phyloP scores from a whole-genome alignment of 2,888 invertebrate species.

The Lacanobia oleracea region DNA sequence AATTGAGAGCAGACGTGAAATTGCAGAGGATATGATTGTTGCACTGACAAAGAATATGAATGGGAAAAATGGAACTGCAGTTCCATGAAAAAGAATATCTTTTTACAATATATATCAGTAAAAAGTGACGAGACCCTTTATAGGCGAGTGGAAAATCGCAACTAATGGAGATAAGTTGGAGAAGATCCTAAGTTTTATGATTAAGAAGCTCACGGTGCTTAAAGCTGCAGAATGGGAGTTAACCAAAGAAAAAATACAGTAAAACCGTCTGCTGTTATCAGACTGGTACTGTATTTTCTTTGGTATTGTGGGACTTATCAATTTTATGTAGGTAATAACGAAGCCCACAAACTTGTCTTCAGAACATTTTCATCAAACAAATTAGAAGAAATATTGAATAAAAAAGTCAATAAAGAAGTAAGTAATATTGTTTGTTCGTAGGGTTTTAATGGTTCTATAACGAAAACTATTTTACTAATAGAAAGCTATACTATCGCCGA shows the following conservation, averaged over 20 bases:
- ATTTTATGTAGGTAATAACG: too few species aligned
- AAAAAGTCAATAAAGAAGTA: too few species aligned
- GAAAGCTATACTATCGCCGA: background rate
- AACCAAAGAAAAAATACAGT: background rate
- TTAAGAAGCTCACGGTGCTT: background rate
- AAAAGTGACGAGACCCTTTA: background rate
- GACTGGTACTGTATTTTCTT: too few species aligned
- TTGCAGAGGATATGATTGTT: conserved; percentile 58
- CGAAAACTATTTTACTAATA: background rate
- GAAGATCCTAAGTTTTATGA: background rate
- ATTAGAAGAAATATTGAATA: too few species aligned
- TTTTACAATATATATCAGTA: background rate
- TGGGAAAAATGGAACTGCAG: conserved; percentile 8
- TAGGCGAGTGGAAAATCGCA: background rate
- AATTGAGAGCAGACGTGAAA: conserved; percentile 73
- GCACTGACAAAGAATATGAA: conserved; percentile 17
- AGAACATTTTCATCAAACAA: too few species aligned
- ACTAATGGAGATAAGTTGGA: background rate
- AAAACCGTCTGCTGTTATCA: too few species aligned
- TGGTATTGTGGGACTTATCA: too few species aligned
- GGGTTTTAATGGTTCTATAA: background rate
- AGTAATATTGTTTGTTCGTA: too few species aligned
- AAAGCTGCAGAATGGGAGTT: background rate
- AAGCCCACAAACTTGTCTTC: too few species aligned
- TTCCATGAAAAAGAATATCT: conserved; percentile 9